Evolutionary conservation across 2,113 vertebrate species (phyloP), one percentile per base, ranked within the genome.

Genomic region (Carlito syrichta): DNA sequence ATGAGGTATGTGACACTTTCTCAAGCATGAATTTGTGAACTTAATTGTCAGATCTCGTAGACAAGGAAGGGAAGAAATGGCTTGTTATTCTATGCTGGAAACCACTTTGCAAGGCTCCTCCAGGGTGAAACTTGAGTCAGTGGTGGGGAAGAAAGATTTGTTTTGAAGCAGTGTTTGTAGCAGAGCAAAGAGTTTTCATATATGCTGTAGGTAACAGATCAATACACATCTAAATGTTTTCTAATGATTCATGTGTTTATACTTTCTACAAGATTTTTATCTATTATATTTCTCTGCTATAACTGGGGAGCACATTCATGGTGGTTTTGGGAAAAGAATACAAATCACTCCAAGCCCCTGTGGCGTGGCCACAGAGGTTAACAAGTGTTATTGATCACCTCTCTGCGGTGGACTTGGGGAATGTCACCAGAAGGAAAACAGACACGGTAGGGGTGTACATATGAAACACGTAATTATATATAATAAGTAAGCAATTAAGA

Each of bases 71-170:
- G 30, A 3, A 89, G 9, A 84, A 13, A 77, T 30, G 60, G 5
- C 12, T 19, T 32, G 25, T 71, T 74, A 14, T 27, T 50, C 13
- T 1, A 11, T 17, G 17, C 38, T 6, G 3, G 22, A 3, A 48
- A 27, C n/a, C 5, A 23, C 19, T 38, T 40, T 11, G 12, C 4
- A 78, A 45, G 22, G 5, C 1, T 4, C 10, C 2, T 54, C 8
- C 5, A 20, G 3, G 4, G 74, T 63, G 17, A 48, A 38, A 17
- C 17, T 6, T 45, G 66, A 35, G 35, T 52, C 32, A 5, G 43
- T 20, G 68, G 23, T 54, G 1, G 6, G 11, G 11, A 32, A 63
- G 22, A 0, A 14, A 45, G 23, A 60, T 30, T 56, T 32, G 0
- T 71, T 40, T 82, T 25, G 38, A 92, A 94, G 23, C 17, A 27